Evolutionary conservation across 2,797 vertebrate genomes (phyloP).

Genomic region (Glyptemys insculpta): DNA sequence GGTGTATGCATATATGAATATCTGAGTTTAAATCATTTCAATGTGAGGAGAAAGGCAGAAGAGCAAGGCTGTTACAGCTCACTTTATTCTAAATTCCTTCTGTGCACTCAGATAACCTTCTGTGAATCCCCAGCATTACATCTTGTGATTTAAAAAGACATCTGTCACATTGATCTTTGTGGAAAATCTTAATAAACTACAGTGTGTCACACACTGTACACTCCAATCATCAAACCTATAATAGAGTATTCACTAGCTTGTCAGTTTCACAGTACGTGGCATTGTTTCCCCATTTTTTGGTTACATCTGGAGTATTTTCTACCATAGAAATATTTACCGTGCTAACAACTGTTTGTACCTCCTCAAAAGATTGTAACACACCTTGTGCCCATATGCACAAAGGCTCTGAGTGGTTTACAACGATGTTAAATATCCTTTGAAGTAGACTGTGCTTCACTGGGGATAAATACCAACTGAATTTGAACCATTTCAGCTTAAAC

Average conservation of each 20-base stretch:
- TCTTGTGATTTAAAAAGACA: neutral
- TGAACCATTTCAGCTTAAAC: neutral
- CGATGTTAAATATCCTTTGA: neutral
- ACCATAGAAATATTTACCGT: neutral
- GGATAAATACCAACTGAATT: neutral
- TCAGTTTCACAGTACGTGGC: neutral
- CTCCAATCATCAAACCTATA: neutral
- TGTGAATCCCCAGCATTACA: neutral
- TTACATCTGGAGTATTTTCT: neutral
- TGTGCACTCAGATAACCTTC: slow-evolving; percentile 3
- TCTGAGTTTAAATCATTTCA: slow-evolving; percentile 16
- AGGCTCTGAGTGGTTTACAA: neutral
- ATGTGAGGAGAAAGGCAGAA: neutral
- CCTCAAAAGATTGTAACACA: neutral
- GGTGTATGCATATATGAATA: neutral
- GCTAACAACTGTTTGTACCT: neutral
- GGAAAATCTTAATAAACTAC: slow-evolving; percentile 8
- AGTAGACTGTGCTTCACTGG: neutral
- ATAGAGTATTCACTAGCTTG: neutral
- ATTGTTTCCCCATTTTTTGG: neutral
- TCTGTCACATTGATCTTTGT: neutral
- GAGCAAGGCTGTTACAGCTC: neutral
- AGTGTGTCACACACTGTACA: neutral
- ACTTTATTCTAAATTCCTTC: neutral
- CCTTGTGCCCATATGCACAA: neutral